These are phyloP conservation scores for Sebastes oblongus DNA, from an alignment of 2,797 vertebrate genomes.

Conservation along the genomic window DNA sequence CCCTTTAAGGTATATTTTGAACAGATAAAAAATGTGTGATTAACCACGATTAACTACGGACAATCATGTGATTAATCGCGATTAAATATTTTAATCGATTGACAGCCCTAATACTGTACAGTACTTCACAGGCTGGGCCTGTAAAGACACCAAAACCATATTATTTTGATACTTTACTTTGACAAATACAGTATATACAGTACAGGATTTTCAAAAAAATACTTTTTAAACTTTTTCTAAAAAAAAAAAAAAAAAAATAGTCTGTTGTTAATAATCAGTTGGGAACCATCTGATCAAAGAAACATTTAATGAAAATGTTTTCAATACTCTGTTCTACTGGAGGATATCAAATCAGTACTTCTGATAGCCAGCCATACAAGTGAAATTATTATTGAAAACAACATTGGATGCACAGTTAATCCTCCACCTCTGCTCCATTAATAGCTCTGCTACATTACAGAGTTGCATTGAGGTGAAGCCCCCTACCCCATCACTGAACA, in stretches of 20 bases:
- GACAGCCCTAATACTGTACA: no score
- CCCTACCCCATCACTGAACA: neutral
- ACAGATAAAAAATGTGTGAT: no score
- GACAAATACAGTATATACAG: neutral
- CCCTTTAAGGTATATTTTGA: no score
- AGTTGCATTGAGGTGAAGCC: neutral
- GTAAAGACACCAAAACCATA: neutral
- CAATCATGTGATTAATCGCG: no score
- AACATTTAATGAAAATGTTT: neutral
- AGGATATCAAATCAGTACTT: neutral
- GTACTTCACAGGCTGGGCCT: neutral
- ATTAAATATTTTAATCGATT: no score
- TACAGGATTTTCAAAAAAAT: no score
- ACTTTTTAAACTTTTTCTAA: no score
- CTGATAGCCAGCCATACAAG: neutral
- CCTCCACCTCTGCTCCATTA: neutral
- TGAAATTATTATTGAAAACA: conserved; percentile 14
- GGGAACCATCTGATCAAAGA: neutral
- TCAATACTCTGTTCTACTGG: neutral
- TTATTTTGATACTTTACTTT: neutral
- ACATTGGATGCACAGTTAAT: neutral
- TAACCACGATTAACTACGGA: no score
- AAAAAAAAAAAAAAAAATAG: no score
- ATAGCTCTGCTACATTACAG: conserved; percentile 14
- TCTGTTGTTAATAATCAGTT: no score